Evolutionary conservation across 2,888 invertebrate species (phyloP), one percentile per base, ranked within the genome.

Genomic region (Trimorus sp.): DNA sequence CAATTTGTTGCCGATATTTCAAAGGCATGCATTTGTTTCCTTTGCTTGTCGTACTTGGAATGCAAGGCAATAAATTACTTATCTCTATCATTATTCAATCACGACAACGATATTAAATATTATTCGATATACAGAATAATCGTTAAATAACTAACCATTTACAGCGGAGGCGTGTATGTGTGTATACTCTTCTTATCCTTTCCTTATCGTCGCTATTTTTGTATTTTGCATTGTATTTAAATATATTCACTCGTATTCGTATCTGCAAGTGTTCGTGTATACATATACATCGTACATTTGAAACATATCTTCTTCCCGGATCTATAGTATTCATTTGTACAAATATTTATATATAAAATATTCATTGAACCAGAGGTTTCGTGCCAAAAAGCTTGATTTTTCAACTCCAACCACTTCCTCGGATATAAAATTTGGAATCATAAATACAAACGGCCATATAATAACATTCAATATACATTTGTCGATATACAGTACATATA

Each of bases 271-370:
- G 82, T 84, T 53, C 78, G 71, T 84, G 78, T 85, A 60, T 83
- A 74, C 83, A 86, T 85, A 85, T 84, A 80, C 84, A 74, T 83
- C 73, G 69, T 79, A 65, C 74, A 65, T 81, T 84, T 82, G 68
- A 79, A 85, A 82, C 78, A 85, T 84, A 79, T 84, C 68, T 79
- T 79, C 78, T 78, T 73, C 70, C 77, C 78, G 56, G 71, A 82
- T 86, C 83, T 87, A 69, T 65, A 87, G 86, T 87, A 87, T 84
- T 85, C 59, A 56, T 87, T 86, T 91, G 89, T 91, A 91, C 91
- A 91, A 91, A 91, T 91, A 91, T 91, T 87, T 90, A 89, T 91
- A 91, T 91, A 91, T 90, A 91, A 91, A 91, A 91, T 91, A 90
- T 85, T 89, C 85, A 84, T 89, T 84, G 84, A 88, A 86, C 83